phyloP scores from a whole-genome alignment of 2,797 vertebrate genomes.

The Astyanax mexicanus region DNA sequence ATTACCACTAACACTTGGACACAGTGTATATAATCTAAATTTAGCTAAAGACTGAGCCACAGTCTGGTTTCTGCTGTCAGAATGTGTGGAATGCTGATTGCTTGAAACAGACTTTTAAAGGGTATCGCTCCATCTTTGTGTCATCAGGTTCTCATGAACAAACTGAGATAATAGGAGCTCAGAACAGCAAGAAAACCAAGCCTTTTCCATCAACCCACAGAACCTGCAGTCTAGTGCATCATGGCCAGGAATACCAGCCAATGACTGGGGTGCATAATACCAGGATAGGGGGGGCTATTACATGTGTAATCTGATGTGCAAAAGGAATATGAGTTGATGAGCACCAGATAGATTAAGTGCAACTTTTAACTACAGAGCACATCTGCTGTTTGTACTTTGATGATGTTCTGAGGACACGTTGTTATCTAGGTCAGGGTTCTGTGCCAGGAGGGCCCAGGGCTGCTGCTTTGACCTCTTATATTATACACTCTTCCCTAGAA shows the following conservation, averaged over 20 bases:
- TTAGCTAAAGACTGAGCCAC: no score
- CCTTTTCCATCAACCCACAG: conserved; percentile 17
- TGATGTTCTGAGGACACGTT: background rate
- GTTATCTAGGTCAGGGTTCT: conserved; percentile 12
- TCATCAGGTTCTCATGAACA: background rate
- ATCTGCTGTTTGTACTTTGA: background rate
- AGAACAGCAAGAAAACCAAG: background rate
- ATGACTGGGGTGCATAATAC: conserved; percentile 37
- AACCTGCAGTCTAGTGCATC: conserved; percentile 19
- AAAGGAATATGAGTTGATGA: no score
- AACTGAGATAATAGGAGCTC: background rate
- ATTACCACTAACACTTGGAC: no score
- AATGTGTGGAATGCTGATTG: background rate
- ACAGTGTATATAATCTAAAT: no score
- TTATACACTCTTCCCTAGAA: no score
- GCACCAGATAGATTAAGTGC: background rate
- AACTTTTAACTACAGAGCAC: background rate
- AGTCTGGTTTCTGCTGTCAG: background rate
- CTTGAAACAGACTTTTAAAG: no score
- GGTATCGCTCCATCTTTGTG: background rate
- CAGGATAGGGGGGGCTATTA: background rate
- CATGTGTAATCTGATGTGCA: no score
- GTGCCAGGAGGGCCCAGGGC: background rate
- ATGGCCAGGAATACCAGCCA: conserved; percentile 43
- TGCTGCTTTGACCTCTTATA: background rate